Base-by-base conservation (phyloP, 1,140 invertebrate species). In the Holcopasites calliopsidis region DNA sequence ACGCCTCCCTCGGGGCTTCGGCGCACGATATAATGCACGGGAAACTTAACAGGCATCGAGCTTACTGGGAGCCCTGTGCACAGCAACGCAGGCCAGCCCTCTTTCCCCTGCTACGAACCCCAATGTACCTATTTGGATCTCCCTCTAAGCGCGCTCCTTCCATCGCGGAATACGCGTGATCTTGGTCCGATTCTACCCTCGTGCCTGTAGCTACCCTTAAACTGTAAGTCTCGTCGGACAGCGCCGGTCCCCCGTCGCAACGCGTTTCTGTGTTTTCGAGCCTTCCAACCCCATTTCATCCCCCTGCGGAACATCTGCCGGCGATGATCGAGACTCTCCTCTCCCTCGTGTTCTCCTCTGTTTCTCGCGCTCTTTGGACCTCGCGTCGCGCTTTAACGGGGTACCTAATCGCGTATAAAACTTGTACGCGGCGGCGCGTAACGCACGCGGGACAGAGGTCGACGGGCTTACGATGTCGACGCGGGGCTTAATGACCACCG, bases 1-100 rank as follows among this genome's bases (percentile, higher is more conserved):
- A 57, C 64, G 44, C n/a, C n/a, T 61, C 81, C 74, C 78, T 79
- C 60, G 70, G 65, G 74, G 65, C 74, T 83, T 83, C 81, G 73
- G 35, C 42, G 26, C 47, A 69, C 70, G 70, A 71, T 73, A 80
- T 66, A 84, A 79, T 69, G 58, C 71, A 76, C 58, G 73, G 47
- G 80, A 84, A 83, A 83, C 77, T 84, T 84, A 84, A 80, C 82
- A 79, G 81, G 82, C 80, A 83, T 80, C 78, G 69, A 80, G 80
- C 75, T 83, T 83, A 80, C 75, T 61, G 50, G 26, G 70, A 75
- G 31, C 57, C 71, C 65, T 74, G 58, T 73, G n/a, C n/a, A 73
- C 80, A 77, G 60, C 52, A 66, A 71, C 77, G 57, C 50, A 52
- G 44, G n/a, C n/a, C n/a, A n/a, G n/a, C 35, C 33, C 54, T 71